Percentiles rank a stretch among this genome's conserved stretches.
Conservation (phyloP, 2,113 vertebrate species). For the Cheilinus undulatus region DNA sequence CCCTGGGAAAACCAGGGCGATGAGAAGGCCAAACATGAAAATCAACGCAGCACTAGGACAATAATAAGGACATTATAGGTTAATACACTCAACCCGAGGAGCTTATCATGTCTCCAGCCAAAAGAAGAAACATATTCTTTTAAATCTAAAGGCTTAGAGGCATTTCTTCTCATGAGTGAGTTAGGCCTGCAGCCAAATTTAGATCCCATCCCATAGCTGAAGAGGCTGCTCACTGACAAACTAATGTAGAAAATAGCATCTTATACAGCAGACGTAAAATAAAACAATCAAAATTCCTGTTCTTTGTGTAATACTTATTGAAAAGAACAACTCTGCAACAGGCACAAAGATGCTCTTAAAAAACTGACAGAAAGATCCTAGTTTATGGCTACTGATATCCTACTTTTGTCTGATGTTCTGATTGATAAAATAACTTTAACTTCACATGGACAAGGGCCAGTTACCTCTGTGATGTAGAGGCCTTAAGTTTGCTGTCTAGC, state of each 20-base stretch:
- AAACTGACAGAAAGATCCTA: too few relatives aligned
- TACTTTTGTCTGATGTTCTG: conserved; percentile 10
- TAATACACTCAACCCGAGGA: conserved; percentile 39
- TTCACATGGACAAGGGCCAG: conserved; percentile 2
- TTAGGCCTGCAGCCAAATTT: conserved; percentile 35
- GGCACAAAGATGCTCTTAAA: too few relatives aligned
- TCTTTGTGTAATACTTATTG: background rate
- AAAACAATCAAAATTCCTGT: background rate
- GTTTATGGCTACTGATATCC: background rate
- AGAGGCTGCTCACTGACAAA: conserved; percentile 10
- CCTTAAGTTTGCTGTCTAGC: conserved; percentile 22
- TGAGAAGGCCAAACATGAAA: conserved; percentile 50
- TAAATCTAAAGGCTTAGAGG: conserved; percentile 26
- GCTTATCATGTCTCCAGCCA: conserved; percentile 17
- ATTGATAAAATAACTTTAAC: background rate
- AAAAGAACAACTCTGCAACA: background rate
- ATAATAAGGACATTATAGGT: conserved; percentile 48
- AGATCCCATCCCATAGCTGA: conserved; percentile 16
- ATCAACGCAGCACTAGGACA: conserved; percentile 36
- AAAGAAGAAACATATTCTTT: conserved; percentile 30
- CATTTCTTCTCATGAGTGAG: conserved; percentile 21
- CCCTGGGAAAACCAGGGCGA: conserved; percentile 36
- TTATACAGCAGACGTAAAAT: background rate
- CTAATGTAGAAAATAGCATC: conserved; percentile 3
- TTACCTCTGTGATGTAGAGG: conserved; percentile 20